Evolutionary conservation across 1,140 invertebrate genomes (phyloP).

Genomic region (Dreissena polymorpha): DNA sequence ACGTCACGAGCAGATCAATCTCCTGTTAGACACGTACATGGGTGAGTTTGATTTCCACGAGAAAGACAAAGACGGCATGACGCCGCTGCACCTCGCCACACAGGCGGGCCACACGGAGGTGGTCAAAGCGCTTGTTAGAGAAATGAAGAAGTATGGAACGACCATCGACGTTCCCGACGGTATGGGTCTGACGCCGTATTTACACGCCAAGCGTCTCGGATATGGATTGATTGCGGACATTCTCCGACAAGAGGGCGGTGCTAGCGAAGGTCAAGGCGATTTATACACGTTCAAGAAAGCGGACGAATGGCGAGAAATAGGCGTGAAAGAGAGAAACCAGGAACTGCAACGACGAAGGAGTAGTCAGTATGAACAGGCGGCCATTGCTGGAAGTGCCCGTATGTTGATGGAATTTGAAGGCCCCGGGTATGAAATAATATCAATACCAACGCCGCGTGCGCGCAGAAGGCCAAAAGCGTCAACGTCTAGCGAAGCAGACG

Average conservation of each 20-base stretch:
- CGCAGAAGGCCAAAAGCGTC: conserved; percentile 17
- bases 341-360: conserved; percentile 44
- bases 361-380: conserved; percentile 60
- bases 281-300: conserved; percentile 64
- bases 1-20: conserved; percentile 58
- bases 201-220: conserved; percentile 72
- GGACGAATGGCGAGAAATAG: conserved; percentile 71
- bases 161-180: conserved; percentile 71
- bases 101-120: conserved; percentile 59
- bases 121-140: conserved; percentile 61
- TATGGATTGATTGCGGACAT: conserved; percentile 66
- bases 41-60: conserved; percentile 71
- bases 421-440: conserved; percentile 49
- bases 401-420: conserved; percentile 51
- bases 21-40: conserved; percentile 63
- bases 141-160: conserved; percentile 65
- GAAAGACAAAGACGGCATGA: conserved; percentile 70
- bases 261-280: conserved; percentile 67
- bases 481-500: conserved; percentile 13
- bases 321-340: conserved; percentile 63
- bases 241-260: conserved; percentile 63
- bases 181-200: conserved; percentile 71
- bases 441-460: conserved; percentile 35
- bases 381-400: conserved; percentile 58
- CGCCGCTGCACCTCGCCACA: conserved; percentile 71